Percentiles rank a stretch among this genome's conserved stretches.
These are phyloP conservation scores for Entomyzon cyanotis DNA, from an alignment of 2,113 vertebrate genomes.

Conservation along the genomic window DNA sequence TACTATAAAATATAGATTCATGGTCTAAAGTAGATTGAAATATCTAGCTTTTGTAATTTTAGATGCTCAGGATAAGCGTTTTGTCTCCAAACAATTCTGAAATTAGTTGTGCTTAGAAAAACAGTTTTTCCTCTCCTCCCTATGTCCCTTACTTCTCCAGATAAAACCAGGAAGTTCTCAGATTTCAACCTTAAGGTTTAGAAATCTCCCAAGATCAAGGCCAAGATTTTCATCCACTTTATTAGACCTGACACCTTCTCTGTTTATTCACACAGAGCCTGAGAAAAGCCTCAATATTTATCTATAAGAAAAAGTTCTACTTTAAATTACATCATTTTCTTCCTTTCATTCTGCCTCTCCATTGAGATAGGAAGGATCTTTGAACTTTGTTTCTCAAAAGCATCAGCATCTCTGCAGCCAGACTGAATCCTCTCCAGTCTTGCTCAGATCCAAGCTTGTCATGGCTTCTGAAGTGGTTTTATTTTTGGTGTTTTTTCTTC, in stretches of 20 bases:
- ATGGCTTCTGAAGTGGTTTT: background rate
- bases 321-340: background rate
- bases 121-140: background rate
- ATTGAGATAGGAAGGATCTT: background rate
- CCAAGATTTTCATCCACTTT: background rate
- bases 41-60: background rate
- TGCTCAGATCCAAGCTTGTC: background rate
- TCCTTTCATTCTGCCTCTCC: background rate
- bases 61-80: background rate
- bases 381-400: background rate
- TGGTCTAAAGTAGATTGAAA: background rate
- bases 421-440: background rate
- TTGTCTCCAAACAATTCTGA: background rate
- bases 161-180: background rate
- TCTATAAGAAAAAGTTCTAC: background rate
- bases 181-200: background rate
- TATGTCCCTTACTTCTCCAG: background rate
- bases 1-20: background rate
- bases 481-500: background rate
- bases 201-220: background rate
- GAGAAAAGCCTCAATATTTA: too few relatives aligned
- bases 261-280: too few relatives aligned
- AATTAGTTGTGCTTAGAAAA: background rate
- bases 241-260: too few relatives aligned
- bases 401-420: background rate